These are phyloP conservation scores for Drosophila santomea DNA, from an alignment of 1,140 invertebrate genomes.

Conservation along the genomic window DNA sequence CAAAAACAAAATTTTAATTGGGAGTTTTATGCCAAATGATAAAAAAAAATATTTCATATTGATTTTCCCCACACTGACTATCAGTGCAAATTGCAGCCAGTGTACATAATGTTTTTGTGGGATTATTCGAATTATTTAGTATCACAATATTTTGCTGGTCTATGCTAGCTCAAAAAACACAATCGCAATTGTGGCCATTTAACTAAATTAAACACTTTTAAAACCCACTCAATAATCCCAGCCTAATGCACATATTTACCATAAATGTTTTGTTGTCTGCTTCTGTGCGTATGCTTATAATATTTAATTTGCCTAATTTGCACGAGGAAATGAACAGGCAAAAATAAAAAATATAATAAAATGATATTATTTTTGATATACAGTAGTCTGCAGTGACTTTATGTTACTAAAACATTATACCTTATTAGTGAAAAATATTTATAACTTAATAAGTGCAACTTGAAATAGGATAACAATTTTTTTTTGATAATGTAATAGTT, in stretches of 20 bases:
- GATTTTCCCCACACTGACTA: not conserved
- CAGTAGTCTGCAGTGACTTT: not conserved
- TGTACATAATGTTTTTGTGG: conserved; percentile 7
- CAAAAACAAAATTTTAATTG: not conserved
- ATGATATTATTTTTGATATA: conserved; percentile 9
- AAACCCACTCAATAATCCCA: conserved; percentile 30
- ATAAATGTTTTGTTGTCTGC: conserved; percentile 33
- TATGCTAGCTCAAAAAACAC: conserved; percentile 7
- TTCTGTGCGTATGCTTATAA: conserved; percentile 17
- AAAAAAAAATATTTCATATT: conserved; percentile 5
- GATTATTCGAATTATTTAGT: conserved; percentile 40
- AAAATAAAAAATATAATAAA: conserved; percentile 15
- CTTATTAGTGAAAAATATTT: not conserved
- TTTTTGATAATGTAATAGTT: too few species aligned
- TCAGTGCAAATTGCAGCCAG: conserved; percentile 4
- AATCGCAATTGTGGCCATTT: conserved; percentile 30
- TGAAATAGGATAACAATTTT: not conserved
- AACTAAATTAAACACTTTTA: conserved; percentile 37
- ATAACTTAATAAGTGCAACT: conserved; percentile 6
- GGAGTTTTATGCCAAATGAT: not conserved
- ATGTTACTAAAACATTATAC: not conserved
- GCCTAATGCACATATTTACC: conserved; percentile 27
- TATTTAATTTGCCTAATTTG: conserved; percentile 42
- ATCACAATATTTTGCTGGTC: conserved; percentile 21
- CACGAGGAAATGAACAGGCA: conserved; percentile 1